Evolutionary conservation across 1,140 invertebrate genomes (phyloP).

Genomic region (Drosophila repletoides): DNA sequence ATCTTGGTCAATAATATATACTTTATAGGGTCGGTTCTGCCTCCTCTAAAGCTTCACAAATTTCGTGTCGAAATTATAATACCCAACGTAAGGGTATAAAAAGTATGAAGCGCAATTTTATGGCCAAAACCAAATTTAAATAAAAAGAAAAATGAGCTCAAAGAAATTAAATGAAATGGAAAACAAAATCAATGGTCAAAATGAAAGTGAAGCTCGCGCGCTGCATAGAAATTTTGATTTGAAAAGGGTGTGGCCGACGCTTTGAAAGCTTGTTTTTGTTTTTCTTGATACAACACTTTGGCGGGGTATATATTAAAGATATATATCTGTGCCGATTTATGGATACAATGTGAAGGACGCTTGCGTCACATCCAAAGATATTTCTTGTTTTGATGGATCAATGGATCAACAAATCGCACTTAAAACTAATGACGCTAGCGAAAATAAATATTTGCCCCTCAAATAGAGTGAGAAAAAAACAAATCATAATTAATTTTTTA

Average conservation of each 20-base stretch:
- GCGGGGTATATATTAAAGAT: constrained; percentile 7
- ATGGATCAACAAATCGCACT: constrained; percentile 24
- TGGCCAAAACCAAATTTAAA: constrained; percentile 25
- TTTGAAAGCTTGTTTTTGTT: constrained; percentile 2
- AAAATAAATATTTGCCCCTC: constrained; percentile 20
- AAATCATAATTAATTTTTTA: constrained; percentile 53
- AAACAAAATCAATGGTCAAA: constrained; percentile 55
- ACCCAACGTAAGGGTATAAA: too few relatives aligned
- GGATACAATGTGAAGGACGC: constrained; percentile 22
- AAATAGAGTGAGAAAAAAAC: constrained; percentile 1
- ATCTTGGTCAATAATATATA: too few relatives aligned
- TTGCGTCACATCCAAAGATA: constrained; percentile 2
- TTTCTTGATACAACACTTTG: neutral
- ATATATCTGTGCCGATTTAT: neutral
- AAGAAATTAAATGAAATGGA: constrained; percentile 67
- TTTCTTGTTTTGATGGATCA: constrained; percentile 13
- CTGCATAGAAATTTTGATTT: constrained; percentile 39
- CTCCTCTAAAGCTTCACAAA: too few relatives aligned
- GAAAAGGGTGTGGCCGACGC: constrained; percentile 41
- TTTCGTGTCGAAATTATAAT: too few relatives aligned
- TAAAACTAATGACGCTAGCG: constrained; percentile 27
- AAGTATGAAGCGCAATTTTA: constrained; percentile 49
- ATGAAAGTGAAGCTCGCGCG: constrained; percentile 47
- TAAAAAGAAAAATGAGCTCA: constrained; percentile 6
- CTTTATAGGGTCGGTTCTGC: too few relatives aligned